Evolutionary conservation across 2,797 vertebrate genomes (phyloP).

Genomic region (Eulemur albifrons): DNA sequence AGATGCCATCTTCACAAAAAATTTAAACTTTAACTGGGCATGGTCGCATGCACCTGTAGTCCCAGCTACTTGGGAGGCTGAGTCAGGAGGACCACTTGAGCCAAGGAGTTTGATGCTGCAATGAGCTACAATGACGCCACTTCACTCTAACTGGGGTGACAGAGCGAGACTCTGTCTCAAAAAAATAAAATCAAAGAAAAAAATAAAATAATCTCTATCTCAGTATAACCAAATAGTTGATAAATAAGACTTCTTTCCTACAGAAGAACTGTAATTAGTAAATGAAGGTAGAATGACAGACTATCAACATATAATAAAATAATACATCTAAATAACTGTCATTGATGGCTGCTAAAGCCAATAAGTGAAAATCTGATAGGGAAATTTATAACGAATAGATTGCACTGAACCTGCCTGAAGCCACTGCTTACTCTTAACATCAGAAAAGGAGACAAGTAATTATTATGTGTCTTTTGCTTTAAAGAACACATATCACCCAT

Average conservation of each 20-base stretch:
- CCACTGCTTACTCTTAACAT: neutral
- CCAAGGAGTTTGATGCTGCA: neutral
- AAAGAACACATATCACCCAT: neutral
- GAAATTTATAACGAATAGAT: neutral
- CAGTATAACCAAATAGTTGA: neutral
- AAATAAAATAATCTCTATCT: too few species aligned
- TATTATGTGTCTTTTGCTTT: too few species aligned
- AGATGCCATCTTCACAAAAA: neutral
- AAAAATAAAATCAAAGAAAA: too few species aligned
- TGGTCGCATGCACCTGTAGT: neutral
- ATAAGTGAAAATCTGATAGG: neutral
- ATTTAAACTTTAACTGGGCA: neutral
- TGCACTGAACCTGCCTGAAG: neutral
- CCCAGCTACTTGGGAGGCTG: neutral
- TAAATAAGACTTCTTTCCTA: neutral
- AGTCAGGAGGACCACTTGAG: neutral
- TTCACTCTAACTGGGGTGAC: accelerated
- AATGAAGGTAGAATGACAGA: neutral
- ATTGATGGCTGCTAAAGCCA: neutral
- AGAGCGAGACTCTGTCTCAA: neutral
- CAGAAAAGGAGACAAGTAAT: too few species aligned
- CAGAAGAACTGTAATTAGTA: neutral
- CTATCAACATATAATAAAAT: neutral
- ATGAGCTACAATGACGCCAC: neutral
- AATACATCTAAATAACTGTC: neutral